phyloP scores from a whole-genome alignment of 2,888 invertebrate species.

The Unio pictorum region DNA sequence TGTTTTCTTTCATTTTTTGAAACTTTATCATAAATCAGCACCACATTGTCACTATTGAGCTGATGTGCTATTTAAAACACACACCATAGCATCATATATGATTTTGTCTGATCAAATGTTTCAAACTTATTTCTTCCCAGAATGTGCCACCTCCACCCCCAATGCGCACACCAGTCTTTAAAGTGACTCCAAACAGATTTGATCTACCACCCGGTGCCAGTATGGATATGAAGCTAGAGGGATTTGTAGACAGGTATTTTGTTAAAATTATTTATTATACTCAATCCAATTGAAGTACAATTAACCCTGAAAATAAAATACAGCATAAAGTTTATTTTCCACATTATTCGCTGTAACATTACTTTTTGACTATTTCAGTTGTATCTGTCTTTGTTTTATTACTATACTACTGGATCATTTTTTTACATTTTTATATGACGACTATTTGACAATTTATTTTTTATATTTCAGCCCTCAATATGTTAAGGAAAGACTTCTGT shows the following conservation, averaged over 20 bases:
- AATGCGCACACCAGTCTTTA: slow-evolving; percentile 62
- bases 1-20: no score
- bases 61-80: no score
- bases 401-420: not conserved
- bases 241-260: slow-evolving; percentile 64
- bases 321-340: no score
- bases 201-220: slow-evolving; percentile 70
- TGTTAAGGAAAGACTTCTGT: slow-evolving; percentile 67
- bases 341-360: not conserved
- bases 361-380: not conserved
- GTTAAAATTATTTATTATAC: not conserved
- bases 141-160: slow-evolving; percentile 49
- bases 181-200: slow-evolving; percentile 67
- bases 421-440: no score
- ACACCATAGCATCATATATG: no score
- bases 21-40: no score
- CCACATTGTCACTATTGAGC: no score
- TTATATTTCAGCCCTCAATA: slow-evolving; percentile 59
- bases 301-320: no score
- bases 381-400: slow-evolving; percentile 1
- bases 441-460: no score
- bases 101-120: no score
- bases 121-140: slow-evolving; percentile 24
- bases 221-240: slow-evolving; percentile 64
- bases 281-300: not conserved